phyloP scores from a whole-genome alignment of 2,888 invertebrate species.

The Chalcis sispes region DNA sequence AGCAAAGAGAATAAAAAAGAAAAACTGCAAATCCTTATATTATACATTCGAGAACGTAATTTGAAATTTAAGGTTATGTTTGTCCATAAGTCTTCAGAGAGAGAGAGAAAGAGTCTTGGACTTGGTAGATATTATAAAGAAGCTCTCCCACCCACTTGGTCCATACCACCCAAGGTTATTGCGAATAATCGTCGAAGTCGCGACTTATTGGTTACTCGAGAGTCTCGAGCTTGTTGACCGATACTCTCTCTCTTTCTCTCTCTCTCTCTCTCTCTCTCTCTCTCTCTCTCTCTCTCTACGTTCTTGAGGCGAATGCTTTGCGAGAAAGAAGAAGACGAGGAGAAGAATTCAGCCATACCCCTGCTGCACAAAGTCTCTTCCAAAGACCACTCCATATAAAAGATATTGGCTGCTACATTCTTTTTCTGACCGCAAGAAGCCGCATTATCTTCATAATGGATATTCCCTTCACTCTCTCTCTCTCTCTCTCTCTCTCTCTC shows the following conservation, averaged over 20 bases:
- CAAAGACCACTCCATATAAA: slow-evolving; percentile 40
- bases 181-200: slow-evolving; percentile 57
- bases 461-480: background rate
- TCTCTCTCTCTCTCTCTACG: slow-evolving; percentile 19
- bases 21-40: slow-evolving; percentile 44
- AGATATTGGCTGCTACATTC: slow-evolving; percentile 41
- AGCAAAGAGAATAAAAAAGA: background rate
- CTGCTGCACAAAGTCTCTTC: slow-evolving; percentile 35
- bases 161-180: slow-evolving; percentile 39
- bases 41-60: slow-evolving; percentile 45
- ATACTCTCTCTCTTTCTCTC: slow-evolving; percentile 52
- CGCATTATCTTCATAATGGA: slow-evolving; percentile 9
- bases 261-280: slow-evolving; percentile 11
- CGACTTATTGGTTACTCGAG: slow-evolving; percentile 55
- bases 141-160: background rate
- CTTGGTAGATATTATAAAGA: slow-evolving; percentile 50
- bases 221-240: slow-evolving; percentile 56
- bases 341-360: slow-evolving; percentile 1
- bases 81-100: slow-evolving; percentile 48
- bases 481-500: background rate
- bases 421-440: background rate
- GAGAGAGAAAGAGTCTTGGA: too few species aligned
- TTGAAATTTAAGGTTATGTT: slow-evolving; percentile 57
- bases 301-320: slow-evolving; percentile 1
- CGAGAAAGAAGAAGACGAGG: background rate